Percentiles rank a stretch among this genome's conserved stretches.
These are phyloP conservation scores for Entomobrya multifasciata DNA, from an alignment of 2,888 invertebrate genomes.

Conservation along the genomic window DNA sequence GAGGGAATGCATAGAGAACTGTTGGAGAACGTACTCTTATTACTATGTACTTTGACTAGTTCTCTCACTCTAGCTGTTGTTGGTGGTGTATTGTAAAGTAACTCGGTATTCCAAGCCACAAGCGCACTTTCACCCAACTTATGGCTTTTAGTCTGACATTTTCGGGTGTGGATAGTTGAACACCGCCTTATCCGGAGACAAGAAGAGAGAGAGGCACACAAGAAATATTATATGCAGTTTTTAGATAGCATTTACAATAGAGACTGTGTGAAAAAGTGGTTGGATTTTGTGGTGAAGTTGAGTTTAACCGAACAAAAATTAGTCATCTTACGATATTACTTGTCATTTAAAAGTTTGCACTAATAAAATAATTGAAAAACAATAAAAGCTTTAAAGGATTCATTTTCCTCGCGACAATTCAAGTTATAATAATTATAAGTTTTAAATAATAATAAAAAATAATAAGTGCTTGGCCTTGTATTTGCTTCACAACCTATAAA, in stretches of 20 bases:
- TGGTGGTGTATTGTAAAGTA: conserved; percentile 42
- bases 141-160: conserved; percentile 79
- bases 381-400: too few relatives aligned
- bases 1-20: conserved; percentile 41
- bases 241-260: conserved; percentile 48
- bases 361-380: conserved; percentile 15
- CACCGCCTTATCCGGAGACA: conserved; percentile 70
- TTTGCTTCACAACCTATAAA: background rate
- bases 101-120: conserved; percentile 64
- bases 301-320: background rate
- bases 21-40: conserved; percentile 13
- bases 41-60: background rate
- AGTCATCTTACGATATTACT: background rate
- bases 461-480: conserved; percentile 26
- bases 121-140: conserved; percentile 74
- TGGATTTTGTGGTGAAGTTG: conserved; percentile 32
- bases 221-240: conserved; percentile 10
- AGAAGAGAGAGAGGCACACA: conserved; percentile 50
- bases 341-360: conserved; percentile 25
- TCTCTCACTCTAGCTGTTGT: background rate
- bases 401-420: conserved; percentile 13
- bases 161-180: conserved; percentile 79
- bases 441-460: conserved; percentile 18
- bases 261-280: conserved; percentile 61
- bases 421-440: conserved; percentile 4